Percentiles rank a stretch among this genome's conserved stretches.
Conservation (phyloP, 37 sponge, comb jelly and placozoan species). For the Cliona cf. orientalis region DNA sequence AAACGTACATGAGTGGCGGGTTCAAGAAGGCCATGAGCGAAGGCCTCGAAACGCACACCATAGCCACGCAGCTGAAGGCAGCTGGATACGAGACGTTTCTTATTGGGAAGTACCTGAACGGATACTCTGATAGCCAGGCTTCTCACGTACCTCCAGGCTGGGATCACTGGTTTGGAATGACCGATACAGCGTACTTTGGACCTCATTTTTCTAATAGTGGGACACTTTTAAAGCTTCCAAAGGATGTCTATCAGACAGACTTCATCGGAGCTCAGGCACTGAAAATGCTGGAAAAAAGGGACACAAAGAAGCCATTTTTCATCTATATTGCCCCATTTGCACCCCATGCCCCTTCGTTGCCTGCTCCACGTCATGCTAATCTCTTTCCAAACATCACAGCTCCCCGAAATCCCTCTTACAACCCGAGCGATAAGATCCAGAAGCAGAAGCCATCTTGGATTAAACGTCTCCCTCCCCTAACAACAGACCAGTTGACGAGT, state of each 20-base stretch:
- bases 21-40: constrained; percentile 42
- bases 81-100: constrained; percentile 75
- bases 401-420: constrained; percentile 66
- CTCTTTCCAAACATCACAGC: constrained; percentile 61
- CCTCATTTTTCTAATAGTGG: constrained; percentile 70
- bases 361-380: constrained; percentile 64
- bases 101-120: constrained; percentile 77
- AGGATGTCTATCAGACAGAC: constrained; percentile 66
- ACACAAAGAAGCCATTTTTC: constrained; percentile 70
- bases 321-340: constrained; percentile 79
- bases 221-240: constrained; percentile 39
- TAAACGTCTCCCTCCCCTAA: constrained; percentile 44
- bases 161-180: constrained; percentile 82
- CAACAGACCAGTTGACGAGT: constrained; percentile 14
- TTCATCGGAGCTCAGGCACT: constrained; percentile 44
- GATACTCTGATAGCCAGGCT: constrained; percentile 47
- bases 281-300: constrained; percentile 11
- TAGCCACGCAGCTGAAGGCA: constrained; percentile 47
- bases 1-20: constrained; percentile 67
- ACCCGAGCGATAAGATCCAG: constrained; percentile 59
- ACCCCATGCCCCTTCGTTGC: constrained; percentile 71
- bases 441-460: constrained; percentile 79
- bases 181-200: constrained; percentile 62
- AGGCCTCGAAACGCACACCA: constrained; percentile 44
- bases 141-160: constrained; percentile 70